Percentiles rank a stretch among this genome's conserved stretches.
phyloP scores from a whole-genome alignment of 2,888 invertebrate species.

The Osmoderma eremita region DNA sequence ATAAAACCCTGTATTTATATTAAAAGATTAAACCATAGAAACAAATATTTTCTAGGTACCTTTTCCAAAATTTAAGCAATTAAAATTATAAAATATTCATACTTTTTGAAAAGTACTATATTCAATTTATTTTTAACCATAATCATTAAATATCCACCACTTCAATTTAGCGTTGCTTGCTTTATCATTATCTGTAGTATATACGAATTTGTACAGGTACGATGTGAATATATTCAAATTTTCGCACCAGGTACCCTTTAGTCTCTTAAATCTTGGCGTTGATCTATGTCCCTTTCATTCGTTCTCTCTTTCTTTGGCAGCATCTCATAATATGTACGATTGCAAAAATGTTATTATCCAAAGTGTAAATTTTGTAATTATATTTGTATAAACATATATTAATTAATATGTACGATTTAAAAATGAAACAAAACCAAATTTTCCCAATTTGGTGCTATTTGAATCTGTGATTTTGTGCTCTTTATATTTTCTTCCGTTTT shows the following conservation, averaged over 20 bases:
- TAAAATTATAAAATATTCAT: too few species aligned
- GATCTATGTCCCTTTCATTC: background rate
- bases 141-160: too few species aligned
- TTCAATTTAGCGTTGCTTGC: too few species aligned
- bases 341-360: constrained; percentile 9
- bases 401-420: constrained; percentile 49
- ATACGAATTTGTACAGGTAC: background rate
- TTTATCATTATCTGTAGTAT: too few species aligned
- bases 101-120: too few species aligned
- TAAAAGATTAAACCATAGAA: too few species aligned
- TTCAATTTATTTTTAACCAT: too few species aligned
- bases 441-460: constrained; percentile 63
- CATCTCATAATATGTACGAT: constrained; percentile 18
- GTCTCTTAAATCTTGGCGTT: background rate
- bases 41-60: too few species aligned
- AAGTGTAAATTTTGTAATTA: constrained; percentile 53
- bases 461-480: constrained; percentile 62
- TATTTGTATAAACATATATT: constrained; percentile 45
- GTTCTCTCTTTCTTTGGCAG: constrained; percentile 16
- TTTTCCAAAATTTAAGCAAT: too few species aligned
- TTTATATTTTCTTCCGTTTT: constrained; percentile 49
- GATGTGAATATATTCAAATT: constrained; percentile 4
- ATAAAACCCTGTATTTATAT: too few species aligned
- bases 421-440: constrained; percentile 58
- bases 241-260: background rate